A percentile compares a stretch with the other conserved stretches of the same genome.
These are phyloP conservation scores for Tenebrio molitor DNA, from an alignment of 1,140 invertebrate genomes.

Conservation along the genomic window DNA sequence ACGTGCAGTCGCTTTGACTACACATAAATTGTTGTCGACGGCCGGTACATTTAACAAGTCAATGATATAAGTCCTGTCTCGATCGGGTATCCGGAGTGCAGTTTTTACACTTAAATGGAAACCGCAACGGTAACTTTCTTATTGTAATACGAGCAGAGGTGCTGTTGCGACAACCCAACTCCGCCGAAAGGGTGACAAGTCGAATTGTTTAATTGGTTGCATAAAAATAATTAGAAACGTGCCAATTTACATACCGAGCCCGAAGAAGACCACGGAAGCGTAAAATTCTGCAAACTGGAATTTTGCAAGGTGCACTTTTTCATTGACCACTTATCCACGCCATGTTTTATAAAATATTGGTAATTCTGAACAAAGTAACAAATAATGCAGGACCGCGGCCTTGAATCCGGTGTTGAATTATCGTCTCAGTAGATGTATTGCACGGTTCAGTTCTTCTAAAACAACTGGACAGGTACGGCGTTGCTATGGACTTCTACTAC, in stretches of 20 bases:
- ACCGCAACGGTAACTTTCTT: too few relatives aligned
- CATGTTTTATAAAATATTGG: conserved; percentile 19
- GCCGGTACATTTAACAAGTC: too few relatives aligned
- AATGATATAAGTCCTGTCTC: too few relatives aligned
- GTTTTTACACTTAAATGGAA: too few relatives aligned
- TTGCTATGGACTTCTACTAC: conserved; percentile 18
- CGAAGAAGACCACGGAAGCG: too few relatives aligned
- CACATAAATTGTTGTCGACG: background rate
- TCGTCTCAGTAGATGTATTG: conserved; percentile 27
- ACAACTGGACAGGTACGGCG: conserved; percentile 13
- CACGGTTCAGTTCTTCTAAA: conserved; percentile 27
- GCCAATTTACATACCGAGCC: too few relatives aligned
- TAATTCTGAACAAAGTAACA: conserved; percentile 1
- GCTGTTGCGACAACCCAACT: too few relatives aligned
- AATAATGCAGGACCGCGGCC: conserved; percentile 21
- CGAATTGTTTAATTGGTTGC: conserved; percentile 6
- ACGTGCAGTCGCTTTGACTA: conserved; percentile 1
- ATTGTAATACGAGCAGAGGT: too few relatives aligned
- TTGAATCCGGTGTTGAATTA: conserved; percentile 18
- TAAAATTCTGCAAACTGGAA: too few relatives aligned
- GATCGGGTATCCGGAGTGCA: too few relatives aligned
- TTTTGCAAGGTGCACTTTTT: background rate
- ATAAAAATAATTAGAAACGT: background rate
- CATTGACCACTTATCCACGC: background rate
- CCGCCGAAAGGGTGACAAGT: too few relatives aligned